Evolutionary conservation across 2,888 invertebrate species (phyloP).

Genomic region (Drosophila neotestacea): DNA sequence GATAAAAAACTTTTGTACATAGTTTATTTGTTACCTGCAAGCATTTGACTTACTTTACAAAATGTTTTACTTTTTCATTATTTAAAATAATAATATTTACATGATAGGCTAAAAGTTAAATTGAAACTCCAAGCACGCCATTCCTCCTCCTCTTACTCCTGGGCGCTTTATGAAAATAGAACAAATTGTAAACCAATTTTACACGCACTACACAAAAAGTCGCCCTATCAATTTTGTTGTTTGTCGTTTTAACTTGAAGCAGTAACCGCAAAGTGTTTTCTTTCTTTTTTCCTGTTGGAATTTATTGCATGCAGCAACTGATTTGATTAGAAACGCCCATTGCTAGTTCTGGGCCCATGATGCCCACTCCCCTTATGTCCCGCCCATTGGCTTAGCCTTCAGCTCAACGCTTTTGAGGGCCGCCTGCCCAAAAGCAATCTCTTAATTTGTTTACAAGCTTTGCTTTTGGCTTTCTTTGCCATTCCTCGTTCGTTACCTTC

Average conservation of each 20-base stretch:
- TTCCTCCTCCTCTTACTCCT: neutral
- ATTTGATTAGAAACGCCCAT: conserved; percentile 79
- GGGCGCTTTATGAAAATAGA: conserved; percentile 27
- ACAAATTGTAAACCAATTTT: conserved; percentile 58
- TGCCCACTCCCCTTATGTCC: neutral
- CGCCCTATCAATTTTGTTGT: conserved; percentile 61
- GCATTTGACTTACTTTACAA: conserved; percentile 23
- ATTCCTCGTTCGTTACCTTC: conserved; percentile 22
- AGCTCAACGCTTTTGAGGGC: conserved; percentile 70
- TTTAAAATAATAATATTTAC: conserved; percentile 50
- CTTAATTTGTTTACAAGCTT: conserved; percentile 78
- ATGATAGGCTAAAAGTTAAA: conserved; percentile 29
- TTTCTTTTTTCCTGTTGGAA: conserved; percentile 36
- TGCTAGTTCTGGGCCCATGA: conserved; percentile 31
- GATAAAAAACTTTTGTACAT: neutral
- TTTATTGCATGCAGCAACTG: conserved; percentile 79
- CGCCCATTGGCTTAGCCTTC: conserved; percentile 74
- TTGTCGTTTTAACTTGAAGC: conserved; percentile 48
- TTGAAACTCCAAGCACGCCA: conserved; percentile 31
- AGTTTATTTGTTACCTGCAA: neutral
- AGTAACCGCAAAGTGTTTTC: conserved; percentile 54
- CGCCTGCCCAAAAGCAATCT: conserved; percentile 77
- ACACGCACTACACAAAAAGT: conserved; percentile 56
- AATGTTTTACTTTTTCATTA: conserved; percentile 28
- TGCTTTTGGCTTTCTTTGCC: conserved; percentile 73